phyloP scores from a whole-genome alignment of 64 coral and sea anemone genomes.

The Pachyseris speciosa region DNA sequence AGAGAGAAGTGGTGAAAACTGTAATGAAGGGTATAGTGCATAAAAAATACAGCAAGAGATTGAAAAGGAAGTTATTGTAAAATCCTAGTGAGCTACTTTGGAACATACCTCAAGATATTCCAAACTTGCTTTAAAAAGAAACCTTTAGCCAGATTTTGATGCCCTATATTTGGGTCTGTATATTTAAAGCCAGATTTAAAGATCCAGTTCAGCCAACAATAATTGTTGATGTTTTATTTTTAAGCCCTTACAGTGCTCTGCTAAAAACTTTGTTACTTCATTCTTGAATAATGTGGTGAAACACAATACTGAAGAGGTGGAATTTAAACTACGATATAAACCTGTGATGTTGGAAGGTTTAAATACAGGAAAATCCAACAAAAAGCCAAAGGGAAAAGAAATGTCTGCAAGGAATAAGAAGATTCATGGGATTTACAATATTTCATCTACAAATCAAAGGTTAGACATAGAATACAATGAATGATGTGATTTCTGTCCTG shows the following conservation, averaged over 20 bases:
- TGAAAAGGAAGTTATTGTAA: too few species aligned
- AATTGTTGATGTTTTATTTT: background rate
- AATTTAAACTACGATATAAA: conserved; percentile 31
- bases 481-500: background rate
- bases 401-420: conserved; percentile 83
- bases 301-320: conserved; percentile 16
- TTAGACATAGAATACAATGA: background rate
- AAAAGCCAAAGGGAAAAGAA: conserved; percentile 63
- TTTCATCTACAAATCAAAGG: conserved; percentile 80
- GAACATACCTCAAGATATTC: too few species aligned
- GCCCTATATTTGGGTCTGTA: background rate
- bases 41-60: too few species aligned
- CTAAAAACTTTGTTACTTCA: conserved; percentile 73
- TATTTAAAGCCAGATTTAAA: too few species aligned
- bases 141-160: background rate
- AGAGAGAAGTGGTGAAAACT: too few species aligned
- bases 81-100: too few species aligned
- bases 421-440: conserved; percentile 68
- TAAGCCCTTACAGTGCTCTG: conserved; percentile 65
- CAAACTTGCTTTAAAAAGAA: too few species aligned
- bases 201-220: too few species aligned
- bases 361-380: conserved; percentile 27
- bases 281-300: conserved; percentile 57
- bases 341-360: conserved; percentile 68
- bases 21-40: too few species aligned